Evolutionary conservation across 2,888 invertebrate species (phyloP), one percentile per base, ranked within the genome.

Genomic region (Nebria brevicollis): DNA sequence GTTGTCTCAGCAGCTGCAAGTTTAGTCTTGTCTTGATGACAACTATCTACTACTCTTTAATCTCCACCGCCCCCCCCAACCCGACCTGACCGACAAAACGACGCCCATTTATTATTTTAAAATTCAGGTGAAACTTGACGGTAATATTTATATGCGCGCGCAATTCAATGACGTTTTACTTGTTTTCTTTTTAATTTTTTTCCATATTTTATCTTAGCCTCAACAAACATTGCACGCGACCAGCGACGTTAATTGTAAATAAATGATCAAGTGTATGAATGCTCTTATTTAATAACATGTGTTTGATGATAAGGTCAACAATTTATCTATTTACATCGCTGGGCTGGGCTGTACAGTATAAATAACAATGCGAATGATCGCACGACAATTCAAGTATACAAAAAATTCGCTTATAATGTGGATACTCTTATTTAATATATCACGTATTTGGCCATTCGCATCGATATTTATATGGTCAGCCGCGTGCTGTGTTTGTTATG

Each of bases 31-130:
- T 54, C 54, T 54, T 54, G 54, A 54, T 54, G 54, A 54, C 54
- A 54, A 54, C 54, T 13, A 54, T 54, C 54, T 54, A 54, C 13
- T 54, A 8, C 13, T 54, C 54, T 54, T 54, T 54, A 54, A 3
- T 54, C 54, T 54, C 54, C 54, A 54, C 13, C 54, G 54, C 54
- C 54, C 54, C 54, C 54, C 0, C 54, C n/a, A n/a, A n/a, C 78
- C 72, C 73, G 66, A 11, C 64, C 72, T 15, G 54, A 15, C 26
- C 25, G 26, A 20, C 26, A 26, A 25, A 72, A 72, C 72, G n/a
- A 15, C 15, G 25, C 34, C 34, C 34, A 2, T 34, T 34, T 34
- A 34, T 54, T 54, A 54, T 54, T 54, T 54, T 54, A 54, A 54
- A 11, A 54, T 54, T 54, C 4, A 54, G 54, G 54, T 54, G 54